Evolutionary conservation across 2,113 vertebrate genomes (phyloP).

Genomic region (Poeciliopsis retropinna): DNA sequence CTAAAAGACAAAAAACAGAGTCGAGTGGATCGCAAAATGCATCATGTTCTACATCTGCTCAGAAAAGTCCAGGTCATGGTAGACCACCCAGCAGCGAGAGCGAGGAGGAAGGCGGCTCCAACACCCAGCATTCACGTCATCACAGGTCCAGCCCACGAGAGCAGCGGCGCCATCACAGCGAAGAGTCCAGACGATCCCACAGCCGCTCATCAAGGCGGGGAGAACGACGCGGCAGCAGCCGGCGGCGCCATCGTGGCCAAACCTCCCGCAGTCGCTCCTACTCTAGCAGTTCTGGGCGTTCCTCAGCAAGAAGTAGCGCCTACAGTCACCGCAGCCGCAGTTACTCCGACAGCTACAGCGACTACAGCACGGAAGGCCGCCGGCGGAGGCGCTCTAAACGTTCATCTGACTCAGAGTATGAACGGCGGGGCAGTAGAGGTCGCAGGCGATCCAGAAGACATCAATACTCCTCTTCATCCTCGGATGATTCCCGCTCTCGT

Average conservation of each 20-base stretch:
- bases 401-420: constrained; percentile 93
- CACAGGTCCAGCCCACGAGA: constrained; percentile 84
- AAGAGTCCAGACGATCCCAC: constrained; percentile 87
- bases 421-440: constrained; percentile 82
- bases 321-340: constrained; percentile 89
- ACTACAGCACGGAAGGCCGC: constrained; percentile 85
- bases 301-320: constrained; percentile 88
- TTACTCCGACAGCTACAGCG: constrained; percentile 95
- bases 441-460: constrained; percentile 84
- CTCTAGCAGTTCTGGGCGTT: constrained; percentile 91
- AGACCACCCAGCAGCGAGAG: constrained; percentile 89
- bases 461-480: constrained; percentile 87
- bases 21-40: constrained; percentile 63
- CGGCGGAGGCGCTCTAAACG: constrained; percentile 81
- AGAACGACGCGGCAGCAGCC: constrained; percentile 80
- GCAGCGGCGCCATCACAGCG: constrained; percentile 86
- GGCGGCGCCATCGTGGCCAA: constrained; percentile 78
- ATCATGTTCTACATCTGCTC: constrained; percentile 79
- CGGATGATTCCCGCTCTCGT: constrained; percentile 84
- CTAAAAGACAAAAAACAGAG: constrained; percentile 78
- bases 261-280: constrained; percentile 86
- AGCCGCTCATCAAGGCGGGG: constrained; percentile 87
- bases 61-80: constrained; percentile 72
- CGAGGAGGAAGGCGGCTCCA: constrained; percentile 86
- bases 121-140: constrained; percentile 77